These are phyloP conservation scores for Lepidiolamprologus cunningtoni DNA, from an alignment of 2,113 vertebrate species.

Conservation along the genomic window DNA sequence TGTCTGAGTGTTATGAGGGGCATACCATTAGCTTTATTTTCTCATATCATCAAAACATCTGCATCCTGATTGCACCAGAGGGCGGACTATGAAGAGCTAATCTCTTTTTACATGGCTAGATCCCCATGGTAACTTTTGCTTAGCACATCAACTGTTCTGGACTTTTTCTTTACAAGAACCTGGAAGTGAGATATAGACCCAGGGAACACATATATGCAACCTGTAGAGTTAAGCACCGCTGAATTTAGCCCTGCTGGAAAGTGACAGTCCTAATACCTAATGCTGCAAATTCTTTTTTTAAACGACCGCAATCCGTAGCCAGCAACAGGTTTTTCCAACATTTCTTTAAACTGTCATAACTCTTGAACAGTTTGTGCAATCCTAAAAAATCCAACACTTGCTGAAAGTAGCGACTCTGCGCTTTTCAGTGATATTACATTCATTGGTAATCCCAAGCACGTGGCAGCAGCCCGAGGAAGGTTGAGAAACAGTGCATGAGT, in stretches of 20 bases:
- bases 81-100: not conserved
- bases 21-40: not conserved
- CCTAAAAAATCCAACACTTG: not conserved
- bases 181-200: not conserved
- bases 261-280: not conserved
- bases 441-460: not conserved
- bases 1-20: not conserved
- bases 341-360: not conserved
- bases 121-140: not conserved
- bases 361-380: not conserved
- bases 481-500: not conserved
- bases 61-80: not conserved
- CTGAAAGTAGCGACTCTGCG: rapidly evolving
- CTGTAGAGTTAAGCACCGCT: not conserved
- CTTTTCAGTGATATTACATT: not conserved
- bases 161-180: not conserved
- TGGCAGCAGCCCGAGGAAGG: rapidly evolving
- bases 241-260: not conserved
- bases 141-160: not conserved
- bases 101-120: not conserved
- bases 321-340: not conserved
- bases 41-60: not conserved
- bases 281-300: rapidly evolving
- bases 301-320: not conserved
- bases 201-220: not conserved